phyloP scores from a whole-genome alignment of 2,797 vertebrate genomes.

The Odontamblyopus rebecca region DNA sequence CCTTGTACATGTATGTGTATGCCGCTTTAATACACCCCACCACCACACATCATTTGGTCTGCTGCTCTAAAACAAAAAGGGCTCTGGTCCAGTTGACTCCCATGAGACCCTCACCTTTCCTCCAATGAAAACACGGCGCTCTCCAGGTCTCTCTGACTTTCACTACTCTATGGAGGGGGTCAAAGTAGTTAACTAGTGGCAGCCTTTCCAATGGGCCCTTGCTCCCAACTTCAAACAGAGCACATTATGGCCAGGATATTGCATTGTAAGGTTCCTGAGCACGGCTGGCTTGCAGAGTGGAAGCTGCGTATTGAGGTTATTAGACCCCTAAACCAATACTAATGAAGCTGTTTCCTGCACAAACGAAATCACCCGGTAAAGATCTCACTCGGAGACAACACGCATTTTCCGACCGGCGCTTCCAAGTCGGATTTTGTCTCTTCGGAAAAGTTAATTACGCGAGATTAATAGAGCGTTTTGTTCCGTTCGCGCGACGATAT shows the following conservation, averaged over 20 bases:
- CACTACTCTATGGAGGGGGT: slow-evolving; percentile 66
- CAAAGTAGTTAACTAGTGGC: slow-evolving; percentile 72
- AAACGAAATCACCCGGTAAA: slow-evolving; percentile 75
- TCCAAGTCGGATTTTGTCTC: slow-evolving; percentile 82
- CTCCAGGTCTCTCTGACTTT: slow-evolving; percentile 54
- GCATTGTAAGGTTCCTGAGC: slow-evolving; percentile 71
- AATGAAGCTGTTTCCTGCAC: slow-evolving; percentile 83
- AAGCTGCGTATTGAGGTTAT: slow-evolving; percentile 75
- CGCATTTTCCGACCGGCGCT: slow-evolving; percentile 80
- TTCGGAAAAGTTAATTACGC: slow-evolving; percentile 97
- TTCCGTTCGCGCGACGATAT: slow-evolving; percentile 88
- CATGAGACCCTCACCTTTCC: slow-evolving; percentile 49
- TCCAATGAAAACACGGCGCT: slow-evolving; percentile 49
- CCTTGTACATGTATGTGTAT: slow-evolving; percentile 32
- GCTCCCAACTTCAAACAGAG: slow-evolving; percentile 72
- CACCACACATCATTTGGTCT: slow-evolving; percentile 60
- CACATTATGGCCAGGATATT: slow-evolving; percentile 77
- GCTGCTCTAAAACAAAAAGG: slow-evolving; percentile 70
- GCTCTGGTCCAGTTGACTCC: slow-evolving; percentile 59
- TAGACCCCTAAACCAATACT: slow-evolving; percentile 78
- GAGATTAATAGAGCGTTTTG: slow-evolving; percentile 99
- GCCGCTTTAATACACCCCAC: slow-evolving; percentile 39
- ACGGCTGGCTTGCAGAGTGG: slow-evolving; percentile 72
- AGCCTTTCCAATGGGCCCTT: slow-evolving; percentile 68
- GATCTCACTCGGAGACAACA: slow-evolving; percentile 83